Base-by-base conservation (phyloP, 2,113 vertebrate genomes). In the Oenanthe melanoleuca region DNA sequence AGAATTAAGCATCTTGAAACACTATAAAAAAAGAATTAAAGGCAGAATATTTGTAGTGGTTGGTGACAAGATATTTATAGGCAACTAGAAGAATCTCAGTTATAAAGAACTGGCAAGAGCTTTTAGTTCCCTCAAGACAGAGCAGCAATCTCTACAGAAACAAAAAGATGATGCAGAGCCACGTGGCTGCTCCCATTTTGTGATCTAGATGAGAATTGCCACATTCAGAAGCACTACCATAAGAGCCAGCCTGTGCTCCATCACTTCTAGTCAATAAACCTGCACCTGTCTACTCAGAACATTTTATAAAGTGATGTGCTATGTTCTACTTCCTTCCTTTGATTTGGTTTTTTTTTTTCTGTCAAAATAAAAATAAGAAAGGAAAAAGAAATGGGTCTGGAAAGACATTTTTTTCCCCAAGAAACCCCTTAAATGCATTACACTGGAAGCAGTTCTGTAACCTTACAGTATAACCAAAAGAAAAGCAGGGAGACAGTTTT, bases 1-100 rank as follows among this genome's bases (percentile, higher is more conserved):
- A 90, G 31, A 88, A 63, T 60, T 74, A 57, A 50, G 17, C 53
- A 79, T 42, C 45, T 87, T 67, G 31, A 79, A 93, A 95, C 11
- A 64, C 4, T 83, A 34, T 16, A 71, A 74, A 15, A 4, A 21
- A 91, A 81, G 9, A 72, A 87, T 72, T 49, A 74, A 59, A 79
- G 34, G 11, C n/a, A 80, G 34, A 63, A 75, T 23, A 15, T 42
- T 57, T 81, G 19, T 78, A 80, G 23, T 7, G 22, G 9, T 19
- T 45, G 21, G 15, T 40, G 25, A 60, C 28, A 28, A 31, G 22
- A 40, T 47, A 12, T 16, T 21, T 65, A 79, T 45, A 80, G 45
- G 9, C 37, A 93, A 72, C 47, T 49, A 44, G 40, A 75, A 85
- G 5, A 44, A 44, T n/a, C 75, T 14, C 22, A 25, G 14, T 44